Evolutionary conservation across 1,140 invertebrate species (phyloP), one percentile per base, ranked within the genome.

Genomic region (Carposina sasakii): DNA sequence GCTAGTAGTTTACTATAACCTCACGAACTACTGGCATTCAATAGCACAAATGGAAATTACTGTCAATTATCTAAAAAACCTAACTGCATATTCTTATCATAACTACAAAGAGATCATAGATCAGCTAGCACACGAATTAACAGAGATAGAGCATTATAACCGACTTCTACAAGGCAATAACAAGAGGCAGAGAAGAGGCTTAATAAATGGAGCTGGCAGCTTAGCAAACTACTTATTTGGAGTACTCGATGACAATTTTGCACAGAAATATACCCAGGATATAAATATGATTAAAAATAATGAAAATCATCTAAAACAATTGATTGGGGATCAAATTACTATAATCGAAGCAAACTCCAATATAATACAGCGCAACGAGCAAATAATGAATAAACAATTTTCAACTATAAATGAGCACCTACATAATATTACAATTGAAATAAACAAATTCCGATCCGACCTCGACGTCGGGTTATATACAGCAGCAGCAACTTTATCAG

Each of bases 391-490:
- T 21, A 17, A 22, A 21, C 36, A 39, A 39, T 20, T 39, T 20
- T 21, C 6, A 17, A 21, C 19, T 21, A 39, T 39, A 3, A 10
- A 39, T 13, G 36, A 22, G 19, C 22, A 21, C 9, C 9, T 39
- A 13, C 10, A 39, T 8, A 8, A 21, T 21, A 39, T 20, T 6
- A 21, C 15, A 3, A 9, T 17, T 4, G 22, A 21, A 17, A 8
- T 39, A 21, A 9, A 8, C 2, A 39, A 39, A 20, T 3, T 57
- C 9, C 31, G 52, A 26, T 37, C 48, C n/a, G 20, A 10, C 9
- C 31, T 52, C 10, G 54, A 41, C 21, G 31, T 22, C 2, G 31
- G 43, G 8, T 47, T 54, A 47, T 50, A 58, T 24, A 50, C 54
- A 23, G 51, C 33, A 39, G 46, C 54, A 34, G 49, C 43, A 10